Conservation (phyloP, 2,797 vertebrate genomes). For the Cygnus olor region DNA sequence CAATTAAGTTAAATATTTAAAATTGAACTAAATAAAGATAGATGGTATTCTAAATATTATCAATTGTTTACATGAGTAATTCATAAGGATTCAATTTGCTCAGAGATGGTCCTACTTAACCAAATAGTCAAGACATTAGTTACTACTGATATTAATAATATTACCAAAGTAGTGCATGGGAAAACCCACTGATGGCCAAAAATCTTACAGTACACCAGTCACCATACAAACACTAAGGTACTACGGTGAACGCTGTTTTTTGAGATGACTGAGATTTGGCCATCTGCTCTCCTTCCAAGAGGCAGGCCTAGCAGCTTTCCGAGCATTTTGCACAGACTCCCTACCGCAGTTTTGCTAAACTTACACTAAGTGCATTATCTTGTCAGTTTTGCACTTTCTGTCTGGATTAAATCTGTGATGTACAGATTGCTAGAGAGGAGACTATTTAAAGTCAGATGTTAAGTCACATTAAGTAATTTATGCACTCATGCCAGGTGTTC, state of each 20-base stretch:
- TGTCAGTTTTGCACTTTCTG: not conserved
- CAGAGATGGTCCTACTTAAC: not conserved
- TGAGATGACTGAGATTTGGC: not conserved
- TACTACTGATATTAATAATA: not conserved
- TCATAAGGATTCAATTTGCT: not conserved
- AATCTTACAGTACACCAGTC: not conserved
- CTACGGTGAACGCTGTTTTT: not conserved
- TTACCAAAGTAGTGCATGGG: not conserved
- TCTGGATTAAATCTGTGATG: not conserved
- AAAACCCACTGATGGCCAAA: not conserved
- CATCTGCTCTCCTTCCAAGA: not conserved
- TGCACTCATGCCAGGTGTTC: not conserved
- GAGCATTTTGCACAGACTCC: not conserved
- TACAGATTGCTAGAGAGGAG: not conserved
- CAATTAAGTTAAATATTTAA: not conserved
- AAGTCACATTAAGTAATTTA: slow-evolving; percentile 37
- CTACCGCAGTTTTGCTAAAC: not conserved
- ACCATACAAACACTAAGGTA: not conserved
- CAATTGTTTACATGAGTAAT: not conserved
- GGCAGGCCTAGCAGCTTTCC: not conserved
- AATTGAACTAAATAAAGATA: not conserved
- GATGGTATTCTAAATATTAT: not conserved
- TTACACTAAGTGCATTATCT: not conserved
- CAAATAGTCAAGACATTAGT: not conserved
- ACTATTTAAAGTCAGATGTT: slow-evolving; percentile 34